Base-by-base conservation (phyloP, 1,140 invertebrate genomes). In the Aphelenchoides fujianensis region DNA sequence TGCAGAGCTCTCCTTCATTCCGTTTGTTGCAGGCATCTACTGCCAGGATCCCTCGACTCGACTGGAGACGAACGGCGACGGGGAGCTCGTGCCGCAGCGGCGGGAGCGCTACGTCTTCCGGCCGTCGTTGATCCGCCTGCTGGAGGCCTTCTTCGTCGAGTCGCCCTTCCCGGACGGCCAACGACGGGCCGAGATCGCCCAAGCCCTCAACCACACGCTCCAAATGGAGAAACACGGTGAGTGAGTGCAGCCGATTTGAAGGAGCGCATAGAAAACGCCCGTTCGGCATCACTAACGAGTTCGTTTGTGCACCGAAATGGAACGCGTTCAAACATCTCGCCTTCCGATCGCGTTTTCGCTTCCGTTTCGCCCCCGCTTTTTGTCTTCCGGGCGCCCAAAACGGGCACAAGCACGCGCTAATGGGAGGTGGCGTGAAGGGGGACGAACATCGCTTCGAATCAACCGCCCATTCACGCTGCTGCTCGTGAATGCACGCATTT, bases 51-150 rank as follows among this genome's bases (percentile, higher is more conserved):
- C 80, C 1, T 59, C 77, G n/a, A 77, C 80, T 19, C 69, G 81
- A 7, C 68, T 82, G 2, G 81, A 83, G 53, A 83, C 82, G 1
- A 82, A 79, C 69, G 78, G 76, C 27, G 81, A 84, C n/a, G 81
- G 82, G 16, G 82, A 84, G 34, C 68, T 83, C n/a, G 70, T 83
- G 23, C 82, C 81, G 16, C 81, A 83, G 67, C 57, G 82, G 32
- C 31, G 82, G 19, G 82, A 83, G 68, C 73, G 82, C 55, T 83
- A 84, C 67, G 82, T 84, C 19, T 83, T 83, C 70, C 74, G 82
- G 19, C 82, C 82, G 19, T 69, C 78, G 28, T 71, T 84, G 2
- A 63, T 83, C 31, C 48, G 71, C 48, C 68, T 84, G 48, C 74
- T 83, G 27, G 82, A 83, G 48, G 32, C 9, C 2, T 82, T 72